Percentiles rank a stretch among this genome's conserved stretches.
These are phyloP conservation scores for Podarcis cretensis DNA, from an alignment of 2,113 vertebrate species.

Conservation along the genomic window DNA sequence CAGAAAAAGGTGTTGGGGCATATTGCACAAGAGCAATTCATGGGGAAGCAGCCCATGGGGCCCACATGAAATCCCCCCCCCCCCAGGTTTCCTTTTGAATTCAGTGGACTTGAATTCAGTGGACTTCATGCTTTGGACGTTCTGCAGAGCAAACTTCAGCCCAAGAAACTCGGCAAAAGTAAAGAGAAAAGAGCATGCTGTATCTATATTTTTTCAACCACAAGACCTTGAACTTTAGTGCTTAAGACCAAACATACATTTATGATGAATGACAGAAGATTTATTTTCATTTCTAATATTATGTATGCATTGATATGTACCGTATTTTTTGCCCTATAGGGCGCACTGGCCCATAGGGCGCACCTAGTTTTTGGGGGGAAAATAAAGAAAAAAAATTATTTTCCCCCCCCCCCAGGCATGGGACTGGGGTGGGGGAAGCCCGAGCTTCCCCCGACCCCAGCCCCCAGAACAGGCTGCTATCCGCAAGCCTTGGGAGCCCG, in stretches of 20 bases:
- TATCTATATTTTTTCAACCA: slow-evolving; percentile 59
- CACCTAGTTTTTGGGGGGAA: too few relatives aligned
- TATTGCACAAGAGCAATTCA: background rate
- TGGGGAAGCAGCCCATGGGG: background rate
- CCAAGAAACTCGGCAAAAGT: background rate
- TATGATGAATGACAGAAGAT: slow-evolving; percentile 84
- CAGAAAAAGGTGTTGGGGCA: background rate
- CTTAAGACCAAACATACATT: slow-evolving; percentile 85
- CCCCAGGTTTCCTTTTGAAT: background rate
- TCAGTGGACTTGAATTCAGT: background rate
- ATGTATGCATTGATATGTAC: slow-evolving; percentile 67
- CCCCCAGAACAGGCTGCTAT: too few relatives aligned
- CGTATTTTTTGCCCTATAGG: too few relatives aligned
- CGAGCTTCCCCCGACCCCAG: too few relatives aligned
- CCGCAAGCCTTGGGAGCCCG: too few relatives aligned
- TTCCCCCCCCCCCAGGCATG: too few relatives aligned
- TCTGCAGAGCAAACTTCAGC: background rate
- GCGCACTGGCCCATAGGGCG: too few relatives aligned
- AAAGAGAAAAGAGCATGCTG: background rate
- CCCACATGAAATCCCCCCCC: background rate
- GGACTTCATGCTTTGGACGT: background rate
- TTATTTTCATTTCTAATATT: slow-evolving; percentile 85
- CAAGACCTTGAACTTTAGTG: slow-evolving; percentile 78
- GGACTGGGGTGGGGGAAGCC: too few relatives aligned
- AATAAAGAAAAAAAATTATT: too few relatives aligned